Base-by-base conservation (phyloP, 2,113 vertebrate species). In the Marmota monax region DNA sequence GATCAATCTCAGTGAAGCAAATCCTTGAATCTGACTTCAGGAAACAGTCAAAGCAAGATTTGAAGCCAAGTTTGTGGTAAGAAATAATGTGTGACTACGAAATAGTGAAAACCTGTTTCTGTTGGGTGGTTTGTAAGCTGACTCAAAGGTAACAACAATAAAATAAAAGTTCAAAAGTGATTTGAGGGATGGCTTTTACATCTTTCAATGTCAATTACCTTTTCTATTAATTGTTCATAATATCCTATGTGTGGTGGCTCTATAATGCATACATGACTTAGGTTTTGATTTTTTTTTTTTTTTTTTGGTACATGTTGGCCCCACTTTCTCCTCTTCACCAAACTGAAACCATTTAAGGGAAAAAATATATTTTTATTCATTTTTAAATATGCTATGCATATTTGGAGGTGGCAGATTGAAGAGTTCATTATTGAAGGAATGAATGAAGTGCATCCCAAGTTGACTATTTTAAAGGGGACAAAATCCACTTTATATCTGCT, bases 21-120 rank as follows among this genome's bases (percentile, higher is more conserved):
- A 95, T 56, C 87, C 94, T 93, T 97, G 63, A 88, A 72, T 96
- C 51, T 76, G 82, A 84, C 17, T 96, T 97, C 48, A 90, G 92
- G 88, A 87, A 95, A 93, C 48, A 70, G 37, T 78, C 51, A 91
- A 83, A 92, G 86, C 65, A 93, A 92, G 70, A 76, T 63, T 51
- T 87, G 88, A 86, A 95, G 87, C 69, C 86, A 93, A 86, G 56
- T 77, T 89, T 80, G 83, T 74, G 39, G 39, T 78, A 83, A 90
- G 84, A 96, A 88, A 63, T 69, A 56, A 51, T 92, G 69, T 82
- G 56, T 56, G 70, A 88, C 61, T 88, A 39, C 29, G 53, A 94
- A 93, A 94, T 37, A 84, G 34, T 76, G 78, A 91, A 88, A 93
- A 84, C 16, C 51, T 86, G 73, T 84, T 96, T 89, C 88, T 94